phyloP scores from a whole-genome alignment of 1,140 invertebrate genomes.

The Scaptomyza hsui region DNA sequence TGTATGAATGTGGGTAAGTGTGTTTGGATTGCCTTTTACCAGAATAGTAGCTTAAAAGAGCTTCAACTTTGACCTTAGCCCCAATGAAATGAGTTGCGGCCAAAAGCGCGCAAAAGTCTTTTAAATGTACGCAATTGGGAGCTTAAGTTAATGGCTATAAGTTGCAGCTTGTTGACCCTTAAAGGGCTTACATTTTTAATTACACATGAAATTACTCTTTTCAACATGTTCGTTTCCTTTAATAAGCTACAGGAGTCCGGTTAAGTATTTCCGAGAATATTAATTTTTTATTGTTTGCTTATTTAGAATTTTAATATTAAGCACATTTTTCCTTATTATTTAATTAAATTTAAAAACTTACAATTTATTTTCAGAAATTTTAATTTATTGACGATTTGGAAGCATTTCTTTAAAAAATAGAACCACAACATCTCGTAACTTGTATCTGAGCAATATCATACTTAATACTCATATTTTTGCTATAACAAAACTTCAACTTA shows the following conservation, averaged over 20 bases:
- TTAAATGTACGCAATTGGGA: constrained; percentile 19
- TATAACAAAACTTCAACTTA: no score
- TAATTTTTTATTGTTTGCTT: no score
- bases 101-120: constrained; percentile 42
- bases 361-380: no score
- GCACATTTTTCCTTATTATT: no score
- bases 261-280: no score
- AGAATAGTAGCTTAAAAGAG: constrained; percentile 57
- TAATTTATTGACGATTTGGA: no score
- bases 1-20: constrained; percentile 2
- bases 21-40: constrained; percentile 48
- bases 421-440: no score
- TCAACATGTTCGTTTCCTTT: no score
- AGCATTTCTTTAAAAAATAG: no score
- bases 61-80: constrained; percentile 78
- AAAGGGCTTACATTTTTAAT: not conserved
- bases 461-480: not conserved
- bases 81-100: constrained; percentile 54
- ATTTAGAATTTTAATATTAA: no score
- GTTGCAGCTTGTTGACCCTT: constrained; percentile 2
- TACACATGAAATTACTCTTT: not conserved
- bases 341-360: no score
- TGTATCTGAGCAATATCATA: not conserved
- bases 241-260: no score
- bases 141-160: not conserved